Conservation (phyloP, 64 coral and sea anemone species). For the Pachyseris speciosa region DNA sequence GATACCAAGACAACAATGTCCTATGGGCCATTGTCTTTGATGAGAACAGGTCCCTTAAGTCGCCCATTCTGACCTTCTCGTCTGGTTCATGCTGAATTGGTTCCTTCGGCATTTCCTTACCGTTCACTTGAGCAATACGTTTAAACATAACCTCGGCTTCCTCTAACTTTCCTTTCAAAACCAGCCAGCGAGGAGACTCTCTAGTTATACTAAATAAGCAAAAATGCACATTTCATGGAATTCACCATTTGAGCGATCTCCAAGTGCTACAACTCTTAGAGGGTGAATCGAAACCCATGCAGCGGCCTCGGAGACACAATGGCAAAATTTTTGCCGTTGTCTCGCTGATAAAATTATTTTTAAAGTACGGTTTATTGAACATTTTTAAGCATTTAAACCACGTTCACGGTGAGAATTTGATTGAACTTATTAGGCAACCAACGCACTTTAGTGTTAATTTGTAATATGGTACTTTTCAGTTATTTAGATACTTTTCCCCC, state of each 20-base stretch:
- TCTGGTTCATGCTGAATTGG: background rate
- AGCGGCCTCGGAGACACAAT: too few relatives aligned
- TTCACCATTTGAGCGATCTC: background rate
- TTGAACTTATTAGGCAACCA: too few relatives aligned
- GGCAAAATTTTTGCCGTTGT: too few relatives aligned
- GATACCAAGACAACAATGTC: constrained; percentile 23
- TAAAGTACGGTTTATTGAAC: too few relatives aligned
- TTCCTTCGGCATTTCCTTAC: constrained; percentile 15
- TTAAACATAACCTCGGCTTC: constrained; percentile 3
- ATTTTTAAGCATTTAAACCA: too few relatives aligned
- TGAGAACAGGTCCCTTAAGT: constrained; percentile 28
- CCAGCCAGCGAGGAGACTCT: constrained; percentile 37
- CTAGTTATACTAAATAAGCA: constrained; percentile 26
- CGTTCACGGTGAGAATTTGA: too few relatives aligned
- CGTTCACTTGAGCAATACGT: constrained; percentile 20
- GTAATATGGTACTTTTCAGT: too few relatives aligned
- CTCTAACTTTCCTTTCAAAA: constrained; percentile 5
- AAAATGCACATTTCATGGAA: background rate
- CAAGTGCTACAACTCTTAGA: too few relatives aligned
- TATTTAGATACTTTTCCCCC: too few relatives aligned
- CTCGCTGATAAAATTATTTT: too few relatives aligned
- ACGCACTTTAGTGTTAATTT: too few relatives aligned
- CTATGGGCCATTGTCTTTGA: background rate
- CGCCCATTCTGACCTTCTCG: background rate
- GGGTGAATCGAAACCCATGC: too few relatives aligned